These are phyloP conservation scores for Sminthopsis crassicaudata DNA, from an alignment of 2,113 vertebrate species.

Conservation along the genomic window DNA sequence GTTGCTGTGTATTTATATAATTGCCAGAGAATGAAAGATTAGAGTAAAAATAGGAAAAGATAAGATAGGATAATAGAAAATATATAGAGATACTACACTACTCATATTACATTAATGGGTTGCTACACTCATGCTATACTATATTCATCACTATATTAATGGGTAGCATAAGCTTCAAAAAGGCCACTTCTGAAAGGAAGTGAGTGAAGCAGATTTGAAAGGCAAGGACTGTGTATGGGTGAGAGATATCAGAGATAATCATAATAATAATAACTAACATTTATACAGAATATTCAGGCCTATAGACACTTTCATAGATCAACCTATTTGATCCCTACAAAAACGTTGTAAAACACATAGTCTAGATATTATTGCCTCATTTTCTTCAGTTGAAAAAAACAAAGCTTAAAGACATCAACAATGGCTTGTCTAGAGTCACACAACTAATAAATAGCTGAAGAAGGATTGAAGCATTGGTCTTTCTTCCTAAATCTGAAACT, in stretches of 20 bases:
- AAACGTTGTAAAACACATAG: neutral
- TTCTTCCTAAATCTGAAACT: neutral
- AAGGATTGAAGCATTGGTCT: neutral
- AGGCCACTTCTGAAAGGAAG: neutral
- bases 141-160: neutral
- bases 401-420: neutral
- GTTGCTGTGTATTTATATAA: neutral
- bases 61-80: neutral
- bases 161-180: neutral
- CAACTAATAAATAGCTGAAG: neutral
- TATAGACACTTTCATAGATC: neutral
- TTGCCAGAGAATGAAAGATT: neutral
- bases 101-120: neutral
- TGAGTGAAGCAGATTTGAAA: neutral
- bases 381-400: neutral
- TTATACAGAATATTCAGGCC: neutral
- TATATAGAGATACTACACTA: neutral
- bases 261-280: neutral
- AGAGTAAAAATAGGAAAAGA: neutral
- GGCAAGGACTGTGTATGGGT: neutral
- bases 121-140: neutral
- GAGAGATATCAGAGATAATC: neutral
- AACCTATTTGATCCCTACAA: neutral
- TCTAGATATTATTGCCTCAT: neutral
- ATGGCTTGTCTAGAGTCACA: neutral